Base-by-base conservation (phyloP, 2,888 invertebrate genomes). In the Drosophila seclusa region DNA sequence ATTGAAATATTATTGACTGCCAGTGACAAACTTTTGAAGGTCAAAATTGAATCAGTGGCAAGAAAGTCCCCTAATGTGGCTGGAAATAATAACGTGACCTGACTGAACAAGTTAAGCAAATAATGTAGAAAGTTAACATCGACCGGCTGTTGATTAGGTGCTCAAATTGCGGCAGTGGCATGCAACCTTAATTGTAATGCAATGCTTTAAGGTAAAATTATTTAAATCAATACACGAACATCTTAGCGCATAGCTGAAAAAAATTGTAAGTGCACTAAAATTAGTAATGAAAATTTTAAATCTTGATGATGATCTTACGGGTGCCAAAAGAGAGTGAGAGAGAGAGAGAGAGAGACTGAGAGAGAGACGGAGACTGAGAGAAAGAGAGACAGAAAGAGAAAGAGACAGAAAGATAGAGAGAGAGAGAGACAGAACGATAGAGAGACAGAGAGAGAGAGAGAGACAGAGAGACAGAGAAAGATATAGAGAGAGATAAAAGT, bases 21-120 rank as follows among this genome's bases (percentile, higher is more conserved):
- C 36, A 24, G 58, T 34, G 36, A 34, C 21, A 54, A 64, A 50
- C 42, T 42, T 68, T 76, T 34, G 45, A 13, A 18, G 29, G n/a
- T 57, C 57, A 69, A 76, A 85, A 83, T 78, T 76, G 65, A 83
- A 73, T 79, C 65, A 73, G 31, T 61, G 68, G 45, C 34, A 45
- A 45, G 16, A 45, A 64, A 54, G 48, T 31, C 31, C 31, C 59
- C 68, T 54, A 64, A 84, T 65, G 82, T 70, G 68, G 64, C 59
- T 58, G 70, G 36, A 49, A 70, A 66, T 45, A 67, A 63, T 72
- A 69, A 80, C 83, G 83, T 83, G 85, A 80, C 82, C 66, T 74
- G 80, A 31, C 16, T 76, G 57, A 60, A 49, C 36, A 78, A 84
- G 49, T 63, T 59, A 40, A 45, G 31, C 63, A 62, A 67, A 72